These are phyloP conservation scores for Parazoanthus darwini DNA, from an alignment of 92 coral and sea anemone genomes.

Conservation along the genomic window DNA sequence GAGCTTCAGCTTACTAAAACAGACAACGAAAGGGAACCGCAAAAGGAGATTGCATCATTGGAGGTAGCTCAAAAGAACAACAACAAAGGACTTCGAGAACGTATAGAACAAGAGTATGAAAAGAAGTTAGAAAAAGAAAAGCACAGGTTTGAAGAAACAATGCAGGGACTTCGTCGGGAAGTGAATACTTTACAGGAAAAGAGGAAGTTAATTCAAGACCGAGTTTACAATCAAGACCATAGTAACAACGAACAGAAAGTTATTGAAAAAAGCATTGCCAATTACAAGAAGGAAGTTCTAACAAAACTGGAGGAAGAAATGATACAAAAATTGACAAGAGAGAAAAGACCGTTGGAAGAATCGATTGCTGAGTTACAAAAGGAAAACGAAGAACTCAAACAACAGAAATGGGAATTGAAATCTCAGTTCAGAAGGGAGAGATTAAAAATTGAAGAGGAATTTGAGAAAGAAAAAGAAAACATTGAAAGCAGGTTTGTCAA, in stretches of 20 bases:
- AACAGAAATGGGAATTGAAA: constrained; percentile 77
- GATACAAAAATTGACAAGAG: constrained; percentile 62
- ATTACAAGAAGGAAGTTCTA: constrained; percentile 77
- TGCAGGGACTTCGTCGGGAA: constrained; percentile 71
- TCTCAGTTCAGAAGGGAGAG: constrained; percentile 72
- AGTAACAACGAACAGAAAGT: constrained; percentile 61
- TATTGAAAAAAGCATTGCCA: constrained; percentile 83
- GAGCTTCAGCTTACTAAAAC: constrained; percentile 43
- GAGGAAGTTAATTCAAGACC: constrained; percentile 77
- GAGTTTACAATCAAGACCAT: constrained; percentile 78
- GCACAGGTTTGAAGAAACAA: constrained; percentile 73
- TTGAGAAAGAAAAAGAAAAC: constrained; percentile 69
- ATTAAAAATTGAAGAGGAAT: constrained; percentile 68
- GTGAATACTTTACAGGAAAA: constrained; percentile 79
- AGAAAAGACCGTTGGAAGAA: constrained; percentile 74
- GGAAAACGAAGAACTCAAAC: constrained; percentile 76
- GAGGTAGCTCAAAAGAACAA: constrained; percentile 40
- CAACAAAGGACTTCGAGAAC: constrained; percentile 46
- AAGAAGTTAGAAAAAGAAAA: constrained; percentile 69
- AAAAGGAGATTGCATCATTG: background rate
- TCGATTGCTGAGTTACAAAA: constrained; percentile 65
- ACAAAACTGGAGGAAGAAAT: constrained; percentile 84
- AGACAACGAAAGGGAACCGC: constrained; percentile 3
- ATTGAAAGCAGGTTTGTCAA: constrained; percentile 63
- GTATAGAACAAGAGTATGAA: constrained; percentile 76